phyloP scores from a whole-genome alignment of 2,888 invertebrate species.

The Sphinx pinastri region DNA sequence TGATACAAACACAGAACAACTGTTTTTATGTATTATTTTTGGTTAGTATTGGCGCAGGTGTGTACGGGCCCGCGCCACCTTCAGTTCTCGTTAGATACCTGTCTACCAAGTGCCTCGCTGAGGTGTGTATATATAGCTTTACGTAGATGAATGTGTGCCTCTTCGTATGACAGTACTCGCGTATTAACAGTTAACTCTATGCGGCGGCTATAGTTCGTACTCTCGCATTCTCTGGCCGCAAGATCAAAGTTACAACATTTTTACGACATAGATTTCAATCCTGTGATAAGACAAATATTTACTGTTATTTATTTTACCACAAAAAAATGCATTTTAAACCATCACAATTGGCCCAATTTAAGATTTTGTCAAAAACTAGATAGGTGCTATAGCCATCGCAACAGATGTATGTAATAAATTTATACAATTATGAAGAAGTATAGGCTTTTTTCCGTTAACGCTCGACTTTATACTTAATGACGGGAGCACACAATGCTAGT shows the following conservation, averaged over 20 bases:
- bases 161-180: slow-evolving; percentile 51
- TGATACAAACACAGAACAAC: slow-evolving; percentile 8
- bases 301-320: neutral
- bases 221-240: neutral
- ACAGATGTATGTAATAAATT: neutral
- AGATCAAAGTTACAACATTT: neutral
- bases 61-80: neutral
- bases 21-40: slow-evolving; percentile 27
- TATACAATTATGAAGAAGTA: slow-evolving; percentile 14
- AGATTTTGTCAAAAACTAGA: neutral
- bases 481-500: slow-evolving; percentile 50
- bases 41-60: neutral
- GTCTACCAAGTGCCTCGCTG: slow-evolving; percentile 71
- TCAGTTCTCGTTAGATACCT: slow-evolving; percentile 28
- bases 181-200: slow-evolving; percentile 12
- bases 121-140: slow-evolving; percentile 76
- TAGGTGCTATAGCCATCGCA: neutral
- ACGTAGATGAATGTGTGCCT: slow-evolving; percentile 72
- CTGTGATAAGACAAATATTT: neutral
- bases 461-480: slow-evolving; percentile 19
- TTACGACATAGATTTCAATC: neutral
- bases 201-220: neutral
- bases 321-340: neutral
- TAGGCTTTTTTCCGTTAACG: slow-evolving; percentile 26
- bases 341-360: slow-evolving; percentile 1